Evolutionary conservation across 2,888 invertebrate genomes (phyloP).

Genomic region (Xanthia togata): DNA sequence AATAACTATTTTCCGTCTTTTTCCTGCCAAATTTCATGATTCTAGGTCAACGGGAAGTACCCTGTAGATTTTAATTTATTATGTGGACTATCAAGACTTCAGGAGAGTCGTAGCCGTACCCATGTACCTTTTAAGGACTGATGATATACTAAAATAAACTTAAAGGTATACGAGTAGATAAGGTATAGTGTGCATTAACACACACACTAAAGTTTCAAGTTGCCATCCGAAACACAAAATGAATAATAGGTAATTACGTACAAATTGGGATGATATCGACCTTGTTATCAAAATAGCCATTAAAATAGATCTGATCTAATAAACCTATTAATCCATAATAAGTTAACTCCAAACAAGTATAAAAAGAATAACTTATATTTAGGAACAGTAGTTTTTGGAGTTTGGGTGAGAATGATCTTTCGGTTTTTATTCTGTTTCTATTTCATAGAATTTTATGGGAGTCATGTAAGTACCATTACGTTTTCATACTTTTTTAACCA

Average conservation of each 20-base stretch:
- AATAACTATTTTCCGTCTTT: too few relatives aligned
- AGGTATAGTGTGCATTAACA: background rate
- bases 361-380: conserved; percentile 35
- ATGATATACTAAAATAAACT: background rate
- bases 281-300: conserved; percentile 13
- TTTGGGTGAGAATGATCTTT: conserved; percentile 68
- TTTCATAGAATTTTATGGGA: conserved; percentile 65
- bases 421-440: conserved; percentile 70
- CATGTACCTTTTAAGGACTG: background rate
- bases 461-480: conserved; percentile 72
- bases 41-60: too few relatives aligned
- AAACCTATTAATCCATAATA: conserved; percentile 7
- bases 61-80: too few relatives aligned
- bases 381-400: conserved; percentile 8
- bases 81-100: too few relatives aligned
- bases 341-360: conserved; percentile 30
- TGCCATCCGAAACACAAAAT: background rate
- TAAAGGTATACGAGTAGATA: background rate
- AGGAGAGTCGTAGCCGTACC: background rate
- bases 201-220: background rate
- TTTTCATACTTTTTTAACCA: too few relatives aligned
- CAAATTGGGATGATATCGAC: conserved; percentile 17
- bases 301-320: conserved; percentile 11
- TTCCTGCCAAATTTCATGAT: too few relatives aligned
- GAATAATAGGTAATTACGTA: background rate